Evolutionary conservation across 1,140 invertebrate genomes (phyloP), one percentile per base, ranked within the genome.

Genomic region (Sweltsa coloradensis): DNA sequence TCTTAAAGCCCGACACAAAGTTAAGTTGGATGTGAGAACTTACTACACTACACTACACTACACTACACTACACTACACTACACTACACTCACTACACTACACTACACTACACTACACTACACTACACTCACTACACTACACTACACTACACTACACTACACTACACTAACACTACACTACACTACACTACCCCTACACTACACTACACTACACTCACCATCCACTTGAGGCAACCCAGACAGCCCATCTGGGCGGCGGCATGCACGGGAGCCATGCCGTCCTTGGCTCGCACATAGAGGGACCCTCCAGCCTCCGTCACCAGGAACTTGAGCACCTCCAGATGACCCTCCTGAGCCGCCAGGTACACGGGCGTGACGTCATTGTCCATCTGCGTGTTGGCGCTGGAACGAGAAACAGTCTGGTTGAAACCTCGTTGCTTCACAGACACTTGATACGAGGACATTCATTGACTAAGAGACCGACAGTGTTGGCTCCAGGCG

Each of bases 241-340:
- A 83, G n/a, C 86, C 86, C 73, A 85, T 88, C 71, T 90, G 87
- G 45, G 85, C 83, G 40, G 87, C 84, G 2, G 87, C 86, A 64
- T 91, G 88, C 42, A 90, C 73, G 41, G 85, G 85, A 45, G 85
- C 79, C 86, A 90, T 90, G 21, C 87, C 87, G 68, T 90, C 88
- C 60, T 85, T 79, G 25, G 86, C 84, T n/a, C 83, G 65, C 25
- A 82, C 70, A 55, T 81, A 79, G 31, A 88, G 64, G 11, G 83
- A 77, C 0, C 83, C 85, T 14, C 83, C 83, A 14, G 83, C 82
- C 60, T 87, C 79, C 57, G 79, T 65, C 31, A 89, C 84, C 51
- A 91, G 67, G 65, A 85, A 88, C 60, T 84, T 81, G 9, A 90
- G 72, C 24, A 90, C 84, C 11, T 87, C 83, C 54, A 90, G 66